Evolutionary conservation across 2,113 vertebrate genomes (phyloP).

Genomic region (Gorsachius goisagi): DNA sequence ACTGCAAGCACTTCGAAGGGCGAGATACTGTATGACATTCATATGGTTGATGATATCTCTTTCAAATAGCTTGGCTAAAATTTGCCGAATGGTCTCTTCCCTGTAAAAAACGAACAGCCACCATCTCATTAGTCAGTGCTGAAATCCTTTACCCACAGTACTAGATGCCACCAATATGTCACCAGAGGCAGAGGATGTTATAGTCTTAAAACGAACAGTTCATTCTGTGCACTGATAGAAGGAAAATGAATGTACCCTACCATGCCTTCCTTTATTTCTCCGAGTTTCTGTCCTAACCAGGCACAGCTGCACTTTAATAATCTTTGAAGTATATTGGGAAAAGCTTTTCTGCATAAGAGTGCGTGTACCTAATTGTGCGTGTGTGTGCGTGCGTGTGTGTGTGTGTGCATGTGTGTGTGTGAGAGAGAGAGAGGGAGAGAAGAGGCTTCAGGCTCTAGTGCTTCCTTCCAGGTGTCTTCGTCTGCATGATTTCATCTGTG

Average conservation of each 20-base stretch:
- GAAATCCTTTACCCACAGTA: slow-evolving; percentile 12
- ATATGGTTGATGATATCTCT: background rate
- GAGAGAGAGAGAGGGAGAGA: background rate
- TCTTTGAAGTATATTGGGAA: background rate
- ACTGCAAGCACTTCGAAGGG: background rate
- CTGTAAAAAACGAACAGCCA: background rate
- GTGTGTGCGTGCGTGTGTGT: background rate
- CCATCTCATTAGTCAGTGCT: slow-evolving; percentile 1
- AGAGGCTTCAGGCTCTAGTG: slow-evolving; percentile 82
- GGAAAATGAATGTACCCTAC: background rate
- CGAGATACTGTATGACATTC: background rate
- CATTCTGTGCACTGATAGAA: slow-evolving; percentile 7
- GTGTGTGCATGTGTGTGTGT: background rate
- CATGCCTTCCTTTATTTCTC: background rate
- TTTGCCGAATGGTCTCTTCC: background rate
- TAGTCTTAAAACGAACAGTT: slow-evolving; percentile 1
- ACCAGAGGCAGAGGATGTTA: slow-evolving; percentile 9
- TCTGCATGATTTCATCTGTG: slow-evolving; percentile 94
- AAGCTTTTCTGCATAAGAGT: background rate
- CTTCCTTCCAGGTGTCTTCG: slow-evolving; percentile 93
- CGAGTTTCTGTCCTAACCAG: background rate
- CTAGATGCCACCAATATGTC: slow-evolving; percentile 55
- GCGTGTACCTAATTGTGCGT: background rate
- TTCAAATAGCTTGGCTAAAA: background rate
- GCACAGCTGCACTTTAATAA: slow-evolving; percentile 34